These are phyloP conservation scores for Chaetodon trifascialis DNA, from an alignment of 2,113 vertebrate genomes.

Conservation along the genomic window DNA sequence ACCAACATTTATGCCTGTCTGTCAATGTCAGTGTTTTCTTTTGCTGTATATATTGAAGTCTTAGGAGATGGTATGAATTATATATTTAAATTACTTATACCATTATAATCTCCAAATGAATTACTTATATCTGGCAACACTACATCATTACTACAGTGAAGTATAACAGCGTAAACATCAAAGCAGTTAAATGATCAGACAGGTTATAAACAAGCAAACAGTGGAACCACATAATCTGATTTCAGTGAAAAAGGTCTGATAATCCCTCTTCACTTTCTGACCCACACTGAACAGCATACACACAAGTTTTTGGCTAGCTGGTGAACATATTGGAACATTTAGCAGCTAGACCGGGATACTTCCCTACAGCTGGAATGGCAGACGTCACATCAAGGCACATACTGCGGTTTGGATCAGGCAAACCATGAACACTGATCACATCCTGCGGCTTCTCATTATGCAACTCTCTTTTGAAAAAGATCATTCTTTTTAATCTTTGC, in stretches of 20 bases:
- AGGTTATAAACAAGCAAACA: background rate
- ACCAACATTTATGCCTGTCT: background rate
- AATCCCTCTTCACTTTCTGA: background rate
- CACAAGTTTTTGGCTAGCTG: background rate
- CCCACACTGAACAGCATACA: background rate
- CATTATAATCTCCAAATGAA: background rate
- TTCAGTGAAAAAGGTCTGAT: background rate
- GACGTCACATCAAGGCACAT: background rate
- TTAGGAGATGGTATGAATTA: background rate
- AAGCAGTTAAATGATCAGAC: background rate
- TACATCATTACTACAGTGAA: background rate
- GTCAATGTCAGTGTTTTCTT: background rate
- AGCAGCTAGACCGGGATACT: too few relatives aligned
- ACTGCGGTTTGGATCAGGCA: background rate
- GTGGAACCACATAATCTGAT: background rate
- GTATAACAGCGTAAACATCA: background rate
- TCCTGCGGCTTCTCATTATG: constrained; percentile 1
- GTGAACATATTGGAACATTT: background rate
- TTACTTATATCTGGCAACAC: background rate
- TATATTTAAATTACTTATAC: too few relatives aligned
- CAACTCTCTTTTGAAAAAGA: background rate
- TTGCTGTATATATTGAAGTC: background rate
- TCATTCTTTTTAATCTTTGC: background rate
- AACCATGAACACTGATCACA: constrained; percentile 13
- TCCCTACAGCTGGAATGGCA: background rate